Base-by-base conservation (phyloP, 23 tunicate species). In the Oikopleura dioica region DNA sequence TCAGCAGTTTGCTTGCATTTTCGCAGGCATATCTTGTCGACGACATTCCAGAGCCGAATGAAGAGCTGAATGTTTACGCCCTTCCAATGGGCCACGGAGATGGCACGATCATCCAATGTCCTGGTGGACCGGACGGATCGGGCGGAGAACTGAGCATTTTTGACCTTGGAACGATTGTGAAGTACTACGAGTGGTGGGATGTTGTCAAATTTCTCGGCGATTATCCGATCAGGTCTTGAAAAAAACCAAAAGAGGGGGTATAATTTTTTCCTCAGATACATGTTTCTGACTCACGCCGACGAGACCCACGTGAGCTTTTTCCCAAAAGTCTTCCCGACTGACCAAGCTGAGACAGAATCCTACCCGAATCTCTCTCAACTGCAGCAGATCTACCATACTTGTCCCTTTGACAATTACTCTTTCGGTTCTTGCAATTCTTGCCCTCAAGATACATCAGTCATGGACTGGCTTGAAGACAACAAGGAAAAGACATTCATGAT, bases 51-150 rank as follows among this genome's bases (percentile, higher is more conserved):
- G 55, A 9, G 16, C 16, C 55, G 55, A 44, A 44, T 44, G 55
- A 44, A 16, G 16, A 44, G 9, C 55, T 44, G 16, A 9, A 16
- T 9, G 55, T 44, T 44, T 44, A 9, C 16, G 55, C 55, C 16
- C 55, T 44, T 44, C 55, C 55, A 44, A 44, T 44, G 55, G 55
- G 55, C 9, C 55, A 44, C 55, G 55, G 55, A 44, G 55, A 44
- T 44, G 55, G 55, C 9, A 44, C 55, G 16, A 44, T 44, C 16
- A 44, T 44, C 55, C 55, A 44, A 16, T 44, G 55, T 44, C 55
- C 55, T 9, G 16, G 9, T 9, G 55, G 16, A 9, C 16, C 55
- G 9, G 9, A 9, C 16, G 55, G 55, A 44, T 9, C 9, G 16
- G 55, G 55, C 16, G 55, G 55, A 9, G 55, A 44, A 44, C 9